Evolutionary conservation across 2,888 invertebrate species (phyloP), one percentile per base, ranked within the genome.

Genomic region (Nematopogon swammerdamellus): DNA sequence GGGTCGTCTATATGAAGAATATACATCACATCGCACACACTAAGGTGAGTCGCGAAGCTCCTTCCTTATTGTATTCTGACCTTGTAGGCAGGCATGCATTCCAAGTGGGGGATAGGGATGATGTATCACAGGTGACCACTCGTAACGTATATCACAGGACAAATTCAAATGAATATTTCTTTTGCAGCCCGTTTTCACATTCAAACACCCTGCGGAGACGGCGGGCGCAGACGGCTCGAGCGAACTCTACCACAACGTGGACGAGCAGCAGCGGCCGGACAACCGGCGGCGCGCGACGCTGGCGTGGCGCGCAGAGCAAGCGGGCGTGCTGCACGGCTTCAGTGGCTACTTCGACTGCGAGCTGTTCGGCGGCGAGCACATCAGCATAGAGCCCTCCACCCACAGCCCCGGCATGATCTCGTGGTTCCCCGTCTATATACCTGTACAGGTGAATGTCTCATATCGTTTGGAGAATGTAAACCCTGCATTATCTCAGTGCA

Each of bases 351-450:
- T 99, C 73, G 92, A 96, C 63, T 87, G 95, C 43, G 76, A 85
- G 18, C 80, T 99, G 16, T 97, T 92, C 70, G 90, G 89, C 54
- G 86, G 92, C 60, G 85, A 96, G 50, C 85, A 75, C 59, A 77
- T 99, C 46, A 97, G 97, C 68, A 97, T 95, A 61, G 87, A 91
- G 59, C 97, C 98, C 1, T 82, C 85, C 45, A 92, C 92, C 1
- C 92, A 95, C 66, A 94, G 96, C 18, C 82, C 84, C 1, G 93
- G 92, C 58, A 95, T 99, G 95, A 91, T 95, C 62, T 95, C 95
- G 54, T 99, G 99, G 99, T 99, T 98, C 68, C 97, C 98, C 5
- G 92, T 97, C 55, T 91, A 91, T 60, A 95, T 98, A 64, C 97
- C 98, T 8, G 84, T 95, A 45, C 82, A 83, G 73, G 92, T 91